A percentile compares a stretch with the other conserved stretches of the same genome.
phyloP scores from a whole-genome alignment of 2,888 invertebrate species.

The Trileptium ribeirensis region DNA sequence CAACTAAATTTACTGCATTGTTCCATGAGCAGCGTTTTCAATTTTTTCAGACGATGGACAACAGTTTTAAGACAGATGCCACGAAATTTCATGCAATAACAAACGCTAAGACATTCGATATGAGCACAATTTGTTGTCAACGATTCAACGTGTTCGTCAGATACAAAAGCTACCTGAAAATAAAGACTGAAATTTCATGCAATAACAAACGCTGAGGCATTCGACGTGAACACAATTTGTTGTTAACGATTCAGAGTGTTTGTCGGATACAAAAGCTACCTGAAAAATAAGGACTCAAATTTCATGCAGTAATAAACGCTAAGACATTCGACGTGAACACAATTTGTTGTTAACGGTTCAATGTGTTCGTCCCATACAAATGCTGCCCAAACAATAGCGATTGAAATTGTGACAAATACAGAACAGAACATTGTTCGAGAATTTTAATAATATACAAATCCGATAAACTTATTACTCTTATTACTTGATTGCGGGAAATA shows the following conservation, averaged over 20 bases:
- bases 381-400: no score
- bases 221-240: slow-evolving; percentile 66
- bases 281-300: no score
- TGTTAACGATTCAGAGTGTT: slow-evolving; percentile 89
- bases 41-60: slow-evolving; percentile 81
- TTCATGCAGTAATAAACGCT: slow-evolving; percentile 95
- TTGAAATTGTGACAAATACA: no score
- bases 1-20: slow-evolving; percentile 73
- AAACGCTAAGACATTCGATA: slow-evolving; percentile 91
- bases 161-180: slow-evolving; percentile 55
- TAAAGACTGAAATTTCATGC: slow-evolving; percentile 92
- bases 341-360: slow-evolving; percentile 69
- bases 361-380: slow-evolving; percentile 85
- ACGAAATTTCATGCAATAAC: slow-evolving; percentile 91
- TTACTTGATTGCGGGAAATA: no score
- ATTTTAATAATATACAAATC: no score
- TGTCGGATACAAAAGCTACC: slow-evolving; percentile 65
- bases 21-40: slow-evolving; percentile 86
- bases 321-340: slow-evolving; percentile 76
- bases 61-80: slow-evolving; percentile 89
- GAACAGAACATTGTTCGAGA: no score
- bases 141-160: slow-evolving; percentile 96
- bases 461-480: no score
- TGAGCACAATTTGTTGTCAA: slow-evolving; percentile 62
- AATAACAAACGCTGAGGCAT: slow-evolving; percentile 92